Base-by-base conservation (phyloP, 2,113 vertebrate species). In the Mus spicilegus region DNA sequence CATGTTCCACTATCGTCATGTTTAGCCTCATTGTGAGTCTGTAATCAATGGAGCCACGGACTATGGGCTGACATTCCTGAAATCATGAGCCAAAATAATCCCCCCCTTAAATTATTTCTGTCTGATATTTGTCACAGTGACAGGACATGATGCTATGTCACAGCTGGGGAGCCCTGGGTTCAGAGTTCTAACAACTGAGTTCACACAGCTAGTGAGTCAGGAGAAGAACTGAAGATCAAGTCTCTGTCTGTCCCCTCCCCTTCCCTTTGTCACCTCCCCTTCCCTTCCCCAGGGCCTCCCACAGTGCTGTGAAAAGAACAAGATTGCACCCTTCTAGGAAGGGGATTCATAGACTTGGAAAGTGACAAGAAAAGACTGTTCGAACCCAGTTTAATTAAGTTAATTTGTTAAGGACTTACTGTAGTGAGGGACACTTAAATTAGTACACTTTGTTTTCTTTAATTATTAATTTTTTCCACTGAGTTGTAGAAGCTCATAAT, bases 401-500 rank as follows among this genome's bases (percentile, higher is more conserved):
- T 75, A 56, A 76, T 95, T 93, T 87, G 39, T 94, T 90, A 93
- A 75, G 88, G 54, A 69, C 24, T 95, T 63, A 28, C 1, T 86
- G 14, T 24, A 49, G 24, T 20, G 33, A 88, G 93, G 94, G 89
- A 36, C 36, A 58, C 56, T 80, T 84, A 73, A 28, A 73, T 92
- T 12, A 65, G 65, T 58, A 30, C 4, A 49, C 20, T 88, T 91
- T 80, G 26, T 51, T 92, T 63, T 49, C 70, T 87, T 93, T 56
- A 90, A 94, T 92, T 88, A 88, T 92, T 95, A 65, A 91, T 94
- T 97, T 93, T 91, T 95, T 42, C 72, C 65, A 65, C 93, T 4
- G 7, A 77, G 80, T 89, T 72, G 65, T 22, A 58, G 94, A 90
- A 93, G 67, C 39, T 93, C 90, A 42, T 89, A 88, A 65, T 14